Evolutionary conservation across 2,797 vertebrate genomes (phyloP).

Genomic region (Catharus ustulatus): DNA sequence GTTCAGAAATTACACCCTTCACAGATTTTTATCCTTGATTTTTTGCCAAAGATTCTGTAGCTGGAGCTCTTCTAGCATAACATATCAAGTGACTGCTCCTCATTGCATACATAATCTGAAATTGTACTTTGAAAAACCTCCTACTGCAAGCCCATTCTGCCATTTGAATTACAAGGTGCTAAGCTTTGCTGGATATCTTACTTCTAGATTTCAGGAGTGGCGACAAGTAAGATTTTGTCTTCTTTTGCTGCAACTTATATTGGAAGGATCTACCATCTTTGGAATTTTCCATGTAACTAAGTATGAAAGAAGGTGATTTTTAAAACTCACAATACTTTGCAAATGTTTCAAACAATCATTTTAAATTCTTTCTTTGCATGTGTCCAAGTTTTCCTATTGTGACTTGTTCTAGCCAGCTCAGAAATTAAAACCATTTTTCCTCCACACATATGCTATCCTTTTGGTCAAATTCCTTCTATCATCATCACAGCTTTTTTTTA

Average conservation of each 20-base stretch:
- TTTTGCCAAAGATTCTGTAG: constrained; percentile 5
- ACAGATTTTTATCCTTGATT: constrained; percentile 9
- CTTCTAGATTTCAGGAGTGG: neutral
- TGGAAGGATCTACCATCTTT: neutral
- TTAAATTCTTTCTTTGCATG: neutral
- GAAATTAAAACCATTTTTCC: neutral
- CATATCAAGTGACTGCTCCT: neutral
- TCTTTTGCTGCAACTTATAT: neutral
- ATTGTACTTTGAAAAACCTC: neutral
- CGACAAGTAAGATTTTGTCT: neutral
- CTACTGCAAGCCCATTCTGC: neutral
- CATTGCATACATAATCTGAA: neutral
- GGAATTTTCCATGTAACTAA: neutral
- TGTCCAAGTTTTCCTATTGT: neutral
- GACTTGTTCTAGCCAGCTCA: neutral
- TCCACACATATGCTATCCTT: neutral
- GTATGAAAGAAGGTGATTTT: neutral
- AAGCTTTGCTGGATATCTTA: neutral
- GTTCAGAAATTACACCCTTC: constrained; percentile 30
- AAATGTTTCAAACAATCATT: neutral
- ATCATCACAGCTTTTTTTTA: neutral
- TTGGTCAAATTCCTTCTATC: neutral
- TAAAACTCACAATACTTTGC: neutral
- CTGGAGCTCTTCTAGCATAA: neutral
- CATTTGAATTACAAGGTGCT: neutral